Conservation (phyloP, 2,888 invertebrate species). For the Neoscelio sp. region DNA sequence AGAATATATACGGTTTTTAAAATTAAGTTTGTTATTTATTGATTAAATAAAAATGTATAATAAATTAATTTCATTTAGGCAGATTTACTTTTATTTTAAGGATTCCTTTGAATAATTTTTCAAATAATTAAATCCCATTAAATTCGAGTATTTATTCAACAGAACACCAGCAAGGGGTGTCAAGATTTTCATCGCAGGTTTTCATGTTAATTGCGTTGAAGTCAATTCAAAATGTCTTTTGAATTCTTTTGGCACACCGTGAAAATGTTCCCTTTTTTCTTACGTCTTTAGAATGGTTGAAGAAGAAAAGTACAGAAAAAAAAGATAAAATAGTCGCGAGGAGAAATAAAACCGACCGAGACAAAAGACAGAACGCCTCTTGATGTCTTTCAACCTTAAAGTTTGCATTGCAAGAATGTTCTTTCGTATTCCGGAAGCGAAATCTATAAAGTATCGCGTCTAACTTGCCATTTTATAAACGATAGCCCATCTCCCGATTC, state of each 20-base stretch:
- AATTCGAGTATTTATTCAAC: constrained; percentile 14
- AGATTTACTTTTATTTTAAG: too few relatives aligned
- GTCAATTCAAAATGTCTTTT: constrained; percentile 10
- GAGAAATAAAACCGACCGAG: constrained; percentile 28
- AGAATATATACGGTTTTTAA: too few relatives aligned
- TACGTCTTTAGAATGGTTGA: not conserved
- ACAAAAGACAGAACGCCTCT: constrained; percentile 14
- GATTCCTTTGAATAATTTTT: not conserved
- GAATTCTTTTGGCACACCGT: constrained; percentile 1
- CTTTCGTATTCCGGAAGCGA: constrained; percentile 44
- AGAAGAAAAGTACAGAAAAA: constrained; percentile 3
- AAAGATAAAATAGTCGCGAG: constrained; percentile 3
- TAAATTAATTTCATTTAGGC: too few relatives aligned
- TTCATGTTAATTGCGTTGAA: constrained; percentile 16
- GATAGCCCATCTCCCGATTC: constrained; percentile 30
- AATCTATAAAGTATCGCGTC: constrained; percentile 51
- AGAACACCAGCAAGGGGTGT: not conserved
- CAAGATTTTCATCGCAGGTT: constrained; percentile 13
- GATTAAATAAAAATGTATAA: too few relatives aligned
- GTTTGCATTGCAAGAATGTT: constrained; percentile 42
- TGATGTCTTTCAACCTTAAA: constrained; percentile 33
- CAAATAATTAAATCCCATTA: not conserved
- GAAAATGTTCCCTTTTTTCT: constrained; percentile 15
- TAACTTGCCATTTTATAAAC: constrained; percentile 44
- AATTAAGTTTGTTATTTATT: too few relatives aligned